Percentiles rank a stretch among this genome's conserved stretches.
These are phyloP conservation scores for Odocoileus virginianus DNA, from an alignment of 2,113 vertebrate species.

Conservation along the genomic window DNA sequence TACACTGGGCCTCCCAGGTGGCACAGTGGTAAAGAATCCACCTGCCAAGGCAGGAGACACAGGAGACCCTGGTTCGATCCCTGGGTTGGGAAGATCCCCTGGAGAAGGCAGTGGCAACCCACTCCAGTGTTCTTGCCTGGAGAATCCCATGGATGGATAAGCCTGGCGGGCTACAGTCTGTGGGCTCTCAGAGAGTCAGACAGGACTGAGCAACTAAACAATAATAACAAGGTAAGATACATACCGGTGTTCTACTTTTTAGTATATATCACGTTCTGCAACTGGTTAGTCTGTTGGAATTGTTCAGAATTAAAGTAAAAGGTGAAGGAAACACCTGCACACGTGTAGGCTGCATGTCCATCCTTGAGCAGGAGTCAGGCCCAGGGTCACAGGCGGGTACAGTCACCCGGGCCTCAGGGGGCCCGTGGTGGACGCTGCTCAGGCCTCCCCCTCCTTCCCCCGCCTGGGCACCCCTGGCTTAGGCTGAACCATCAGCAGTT, in stretches of 20 bases:
- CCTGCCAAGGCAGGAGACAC: neutral
- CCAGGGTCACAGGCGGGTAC: neutral
- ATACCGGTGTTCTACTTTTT: neutral
- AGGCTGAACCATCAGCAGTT: neutral
- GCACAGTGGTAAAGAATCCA: neutral
- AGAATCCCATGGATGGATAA: neutral
- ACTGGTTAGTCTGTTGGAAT: neutral
- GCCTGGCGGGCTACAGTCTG: neutral
- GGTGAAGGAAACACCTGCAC: neutral
- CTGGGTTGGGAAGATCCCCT: neutral
- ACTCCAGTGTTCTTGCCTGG: neutral
- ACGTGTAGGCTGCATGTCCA: neutral
- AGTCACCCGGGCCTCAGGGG: neutral
- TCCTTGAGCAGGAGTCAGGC: neutral
- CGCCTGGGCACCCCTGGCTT: neutral
- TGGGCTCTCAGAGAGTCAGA: neutral
- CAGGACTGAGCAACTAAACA: neutral
- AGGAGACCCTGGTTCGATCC: neutral
- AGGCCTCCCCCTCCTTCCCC: neutral
- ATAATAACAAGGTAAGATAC: neutral
- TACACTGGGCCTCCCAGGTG: neutral
- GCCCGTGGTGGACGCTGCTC: fast-evolving
- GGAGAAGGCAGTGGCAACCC: neutral
- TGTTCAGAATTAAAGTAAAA: neutral
- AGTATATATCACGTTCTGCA: neutral